Base-by-base conservation (phyloP, 1,140 invertebrate species). In the Homarus americanus region DNA sequence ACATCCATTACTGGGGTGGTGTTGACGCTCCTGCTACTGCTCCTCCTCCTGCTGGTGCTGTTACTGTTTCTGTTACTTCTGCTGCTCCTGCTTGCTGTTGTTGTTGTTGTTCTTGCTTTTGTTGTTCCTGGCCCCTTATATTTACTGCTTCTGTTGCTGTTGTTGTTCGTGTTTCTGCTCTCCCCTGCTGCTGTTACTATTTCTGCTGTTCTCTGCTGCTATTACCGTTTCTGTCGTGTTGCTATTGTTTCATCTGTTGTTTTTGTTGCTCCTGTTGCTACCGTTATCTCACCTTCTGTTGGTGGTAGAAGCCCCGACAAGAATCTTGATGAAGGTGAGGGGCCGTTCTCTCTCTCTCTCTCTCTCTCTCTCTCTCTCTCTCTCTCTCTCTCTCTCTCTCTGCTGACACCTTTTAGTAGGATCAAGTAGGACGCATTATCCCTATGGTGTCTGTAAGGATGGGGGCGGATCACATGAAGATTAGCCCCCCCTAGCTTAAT, bases 1-100 rank as follows among this genome's bases (percentile, higher is more conserved):
- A 89, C 87, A 89, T 89, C 79, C 87, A 89, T 89, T 89, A 89
- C 79, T n/a, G 34, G 17, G 79, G 87, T 28, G 32, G 20, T 28
- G 41, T 12, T 66, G 40, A 5, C 73, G 32, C 73, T 17, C 28
- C 20, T 75, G 72, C 36, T 76, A 36, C 36, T 82, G 17, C 32
- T 58, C 2, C 40, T 58, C 40, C 49, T 36, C 17, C 49, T 82
- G 4, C 34, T 36, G 28, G 12, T 82, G 2, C 34, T 36, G 79
- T 24, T 10, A 0, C 32, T 82, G 2, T 32, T 66, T 0, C 79
- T 82, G 49, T 28, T 38, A 0, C 44, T 63, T 10, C 80, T 82
- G 7, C 41, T 63, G 49, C 44, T 32, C 0, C 34, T 82, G 28
- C 20, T 69, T 69, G 4, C 73, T 40, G 4, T 24, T 41, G 2